These are phyloP conservation scores for Callionymus lyra DNA, from an alignment of 2,113 vertebrate species.

Conservation along the genomic window DNA sequence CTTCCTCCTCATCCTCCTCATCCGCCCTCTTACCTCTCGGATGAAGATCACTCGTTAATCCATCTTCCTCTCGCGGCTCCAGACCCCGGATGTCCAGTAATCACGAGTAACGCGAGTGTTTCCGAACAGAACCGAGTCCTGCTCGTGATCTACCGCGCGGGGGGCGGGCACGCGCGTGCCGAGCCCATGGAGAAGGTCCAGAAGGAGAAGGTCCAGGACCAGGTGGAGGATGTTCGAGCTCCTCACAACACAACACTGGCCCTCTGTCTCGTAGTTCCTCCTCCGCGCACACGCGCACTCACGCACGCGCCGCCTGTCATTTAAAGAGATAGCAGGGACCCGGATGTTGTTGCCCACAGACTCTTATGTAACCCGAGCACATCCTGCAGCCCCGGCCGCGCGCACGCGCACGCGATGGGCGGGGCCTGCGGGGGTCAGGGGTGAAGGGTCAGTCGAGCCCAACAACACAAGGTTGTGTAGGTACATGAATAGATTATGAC, in stretches of 20 bases:
- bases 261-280: conserved; percentile 43
- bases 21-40: conserved; percentile 32
- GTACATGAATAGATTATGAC: no score
- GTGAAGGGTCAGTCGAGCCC: no score
- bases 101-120: conserved; percentile 8
- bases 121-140: conserved; percentile 13
- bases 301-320: conserved; percentile 38
- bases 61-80: conserved; percentile 32
- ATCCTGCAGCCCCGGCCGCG: not conserved
- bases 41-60: conserved; percentile 48
- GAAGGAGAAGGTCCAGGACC: conserved; percentile 12
- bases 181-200: conserved; percentile 22
- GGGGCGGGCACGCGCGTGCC: conserved; percentile 29
- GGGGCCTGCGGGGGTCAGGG: no score
- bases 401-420: no score
- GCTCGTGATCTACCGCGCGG: conserved; percentile 23
- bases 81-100: no score
- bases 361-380: conserved; percentile 46
- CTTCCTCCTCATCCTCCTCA: conserved; percentile 12
- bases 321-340: conserved; percentile 57
- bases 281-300: conserved; percentile 22
- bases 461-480: no score
- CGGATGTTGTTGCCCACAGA: conserved; percentile 18
- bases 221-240: not conserved
- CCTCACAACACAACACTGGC: conserved; percentile 40